Evolutionary conservation across 2,797 vertebrate species (phyloP), one percentile per base, ranked within the genome.

Genomic region (Enteromius fasciolatus): DNA sequence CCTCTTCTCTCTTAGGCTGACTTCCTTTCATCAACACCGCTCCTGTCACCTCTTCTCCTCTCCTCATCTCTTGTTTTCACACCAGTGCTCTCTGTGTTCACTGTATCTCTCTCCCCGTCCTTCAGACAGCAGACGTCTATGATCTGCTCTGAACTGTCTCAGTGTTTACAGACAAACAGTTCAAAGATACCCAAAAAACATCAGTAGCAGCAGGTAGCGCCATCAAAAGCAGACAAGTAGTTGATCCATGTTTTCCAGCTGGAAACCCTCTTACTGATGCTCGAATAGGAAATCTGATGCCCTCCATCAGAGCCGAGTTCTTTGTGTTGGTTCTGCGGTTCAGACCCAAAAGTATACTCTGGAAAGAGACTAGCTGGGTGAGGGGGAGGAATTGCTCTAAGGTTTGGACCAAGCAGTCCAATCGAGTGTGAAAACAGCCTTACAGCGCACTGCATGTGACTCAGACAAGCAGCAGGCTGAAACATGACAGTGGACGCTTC

Each of bases 91-190:
- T 70, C 46, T 54, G 10, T 59, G 31, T 81, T 74, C 70, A 81
- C 23, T n/a, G 17, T 57, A 18, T 57, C 33, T 74, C 28, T 36
- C 44, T 70, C 23, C 25, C 33, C 4, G 3, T 72, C 41, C 75
- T 73, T 20, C 31, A 77, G 75, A 75, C 52, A 66, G 31, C 59
- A 70, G 15, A 39, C 20, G 59, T 75, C 63, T 41, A 46, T 74
- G 69, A 82, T 82, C 76, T 39, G n/a, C 69, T n/a, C 76, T 83
- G 69, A 78, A 78, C 44, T 76, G 54, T 83, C 79, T 72, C 52
- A 17, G 54, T 59, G 69, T 50, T 52, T 84, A 59, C 72, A 72
- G 66, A 52, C 64, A 79, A 61, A 75, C 52, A 54, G 78, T 66
- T 85, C 48, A 52, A 12, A 73, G 28, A 80, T 66, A 39, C 54